A percentile compares a stretch with the other conserved stretches of the same genome.
These are phyloP conservation scores for Eretmodus cyanostictus DNA, from an alignment of 2,113 vertebrate genomes.

Conservation along the genomic window DNA sequence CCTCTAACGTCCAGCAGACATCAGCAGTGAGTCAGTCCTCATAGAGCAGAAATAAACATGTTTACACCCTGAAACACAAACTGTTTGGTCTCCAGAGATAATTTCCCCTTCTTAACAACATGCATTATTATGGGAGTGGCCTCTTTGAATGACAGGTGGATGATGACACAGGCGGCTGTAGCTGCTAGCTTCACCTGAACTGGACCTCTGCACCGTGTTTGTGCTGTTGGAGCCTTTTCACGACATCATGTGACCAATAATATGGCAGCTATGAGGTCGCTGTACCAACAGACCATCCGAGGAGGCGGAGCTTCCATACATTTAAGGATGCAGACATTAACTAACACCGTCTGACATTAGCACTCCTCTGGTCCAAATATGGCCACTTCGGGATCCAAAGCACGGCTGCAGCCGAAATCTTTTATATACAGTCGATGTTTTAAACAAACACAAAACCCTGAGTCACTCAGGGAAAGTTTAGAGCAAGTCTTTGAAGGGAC, in stretches of 20 bases:
- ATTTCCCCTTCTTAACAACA: not conserved
- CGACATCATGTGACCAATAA: not conserved
- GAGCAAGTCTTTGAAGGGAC: not conserved
- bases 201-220: not conserved
- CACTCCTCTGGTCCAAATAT: not conserved
- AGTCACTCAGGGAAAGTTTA: not conserved
- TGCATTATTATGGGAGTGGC: not conserved
- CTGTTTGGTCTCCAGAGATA: not conserved
- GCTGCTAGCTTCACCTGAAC: not conserved
- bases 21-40: not conserved
- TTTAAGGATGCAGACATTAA: not conserved
- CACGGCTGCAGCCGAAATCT: not conserved
- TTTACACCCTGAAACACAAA: not conserved
- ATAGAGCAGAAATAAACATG: not conserved
- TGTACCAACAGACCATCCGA: not conserved
- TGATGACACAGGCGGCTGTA: fast-evolving
- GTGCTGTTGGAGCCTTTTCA: not conserved
- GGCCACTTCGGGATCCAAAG: not conserved
- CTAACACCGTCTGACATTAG: not conserved
- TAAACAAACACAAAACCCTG: not conserved
- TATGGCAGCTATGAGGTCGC: not conserved
- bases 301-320: not conserved
- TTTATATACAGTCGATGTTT: not conserved
- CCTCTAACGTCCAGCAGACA: not conserved
- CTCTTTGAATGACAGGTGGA: not conserved